A percentile compares a stretch with the other conserved stretches of the same genome.
Evolutionary conservation across 2,113 vertebrate species (phyloP).

Genomic region (Pseudorhombus dupliciocellatus): DNA sequence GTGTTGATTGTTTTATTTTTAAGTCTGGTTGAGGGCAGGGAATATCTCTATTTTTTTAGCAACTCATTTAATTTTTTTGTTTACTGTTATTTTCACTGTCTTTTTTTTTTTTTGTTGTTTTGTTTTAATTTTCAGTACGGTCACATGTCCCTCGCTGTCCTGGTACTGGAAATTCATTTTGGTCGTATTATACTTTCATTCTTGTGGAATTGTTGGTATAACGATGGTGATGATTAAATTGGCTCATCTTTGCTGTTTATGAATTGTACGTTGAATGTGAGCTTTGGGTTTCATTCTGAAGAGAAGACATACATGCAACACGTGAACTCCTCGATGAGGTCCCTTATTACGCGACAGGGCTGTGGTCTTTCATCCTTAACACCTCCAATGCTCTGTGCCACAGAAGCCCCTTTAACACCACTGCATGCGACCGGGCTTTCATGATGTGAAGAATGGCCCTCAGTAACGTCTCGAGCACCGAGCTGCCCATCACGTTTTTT

Average conservation of each 20-base stretch:
- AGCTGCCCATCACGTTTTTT: slow-evolving; percentile 50
- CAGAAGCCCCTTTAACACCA: slow-evolving; percentile 50
- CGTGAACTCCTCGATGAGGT: slow-evolving; percentile 31
- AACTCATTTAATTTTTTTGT: slow-evolving; percentile 64
- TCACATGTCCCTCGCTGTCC: slow-evolving; percentile 71
- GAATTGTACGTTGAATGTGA: slow-evolving; percentile 62
- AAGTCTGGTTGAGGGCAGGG: slow-evolving; percentile 74
- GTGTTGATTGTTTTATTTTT: slow-evolving; percentile 70
- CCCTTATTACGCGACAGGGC: slow-evolving; percentile 31
- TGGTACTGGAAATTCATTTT: slow-evolving; percentile 71
- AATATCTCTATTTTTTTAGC: slow-evolving; percentile 74
- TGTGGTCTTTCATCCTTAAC: slow-evolving; percentile 43
- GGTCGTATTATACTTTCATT: slow-evolving; percentile 76
- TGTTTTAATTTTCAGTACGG: slow-evolving; percentile 64
- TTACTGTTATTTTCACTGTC: slow-evolving; percentile 65
- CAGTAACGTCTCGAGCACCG: slow-evolving; percentile 47
- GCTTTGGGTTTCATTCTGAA: slow-evolving; percentile 62
- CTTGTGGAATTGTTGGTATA: slow-evolving; percentile 78
- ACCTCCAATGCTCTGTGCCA: slow-evolving; percentile 55
- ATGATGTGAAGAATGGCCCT: slow-evolving; percentile 49
- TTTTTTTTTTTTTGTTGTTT: slow-evolving; percentile 32
- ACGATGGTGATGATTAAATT: slow-evolving; percentile 66
- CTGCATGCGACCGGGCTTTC: slow-evolving; percentile 65
- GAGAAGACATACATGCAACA: slow-evolving; percentile 31
- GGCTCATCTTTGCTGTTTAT: slow-evolving; percentile 70